Evolutionary conservation across 2,113 vertebrate species (phyloP), one percentile per base, ranked within the genome.

Genomic region (Cettia cetti): DNA sequence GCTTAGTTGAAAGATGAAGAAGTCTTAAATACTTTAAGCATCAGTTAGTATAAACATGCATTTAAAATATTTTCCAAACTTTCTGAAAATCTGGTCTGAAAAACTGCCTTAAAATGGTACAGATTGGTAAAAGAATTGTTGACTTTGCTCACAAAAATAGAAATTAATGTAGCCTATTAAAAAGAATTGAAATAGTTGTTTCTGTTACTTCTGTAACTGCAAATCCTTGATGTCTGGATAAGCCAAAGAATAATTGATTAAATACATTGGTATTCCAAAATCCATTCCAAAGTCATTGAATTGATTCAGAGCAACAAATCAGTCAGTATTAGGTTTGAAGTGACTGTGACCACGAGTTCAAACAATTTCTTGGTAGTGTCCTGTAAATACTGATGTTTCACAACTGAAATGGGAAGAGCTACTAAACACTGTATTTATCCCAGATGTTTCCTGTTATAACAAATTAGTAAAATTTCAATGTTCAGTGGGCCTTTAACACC

Each of bases 361-460:
- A 75, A 42, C 33, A 71, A 39, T 63, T 90, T 89, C 39, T 70
- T 91, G 35, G 21, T 63, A 68, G 31, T 30, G 19, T 81, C 68
- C 39, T 92, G 54, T 93, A 61, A 64, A 64, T 61, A 61, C 45
- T 87, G 70, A 60, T 91, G 80, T 81, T 90, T 26, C 61, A 54
- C 52, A 50, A 33, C 28, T 78, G 54, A 90, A 92, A 71, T 71
- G 49, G n/a, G 33, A 94, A 91, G 52, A 89, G 35, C 56, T 94
- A 6, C 60, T 64, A 68, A 95, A 68, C 60, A 75, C 52, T 64
- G 76, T 50, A 75, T 92, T 86, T 94, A 84, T 28, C 80, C 75
- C 83, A 92, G 86, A 84, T 92, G 91, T 94, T 94, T 94, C 77
- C 86, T 89, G 26, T 79, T 92, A 74, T 10, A 78, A 78, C 31